These are phyloP conservation scores for Thunnus albacares DNA, from an alignment of 2,797 vertebrate genomes.

Conservation along the genomic window DNA sequence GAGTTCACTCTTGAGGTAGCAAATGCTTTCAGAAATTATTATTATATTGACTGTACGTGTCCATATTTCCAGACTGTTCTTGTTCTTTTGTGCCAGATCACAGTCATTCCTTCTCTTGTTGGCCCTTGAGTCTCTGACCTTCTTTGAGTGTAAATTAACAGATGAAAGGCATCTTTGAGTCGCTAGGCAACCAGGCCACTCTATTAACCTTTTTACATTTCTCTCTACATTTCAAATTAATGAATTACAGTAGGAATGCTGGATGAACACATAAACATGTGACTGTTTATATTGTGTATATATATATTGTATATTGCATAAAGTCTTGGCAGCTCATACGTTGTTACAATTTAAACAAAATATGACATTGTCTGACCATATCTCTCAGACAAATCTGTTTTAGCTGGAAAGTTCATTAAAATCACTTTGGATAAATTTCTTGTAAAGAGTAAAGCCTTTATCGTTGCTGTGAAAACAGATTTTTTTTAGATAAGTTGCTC, in stretches of 20 bases:
- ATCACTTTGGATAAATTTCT: slow-evolving; percentile 3
- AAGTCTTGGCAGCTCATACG: too few species aligned
- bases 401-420: neutral
- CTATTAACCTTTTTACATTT: slow-evolving; percentile 51
- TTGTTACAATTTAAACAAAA: too few species aligned
- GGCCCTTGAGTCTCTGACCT: slow-evolving; percentile 49
- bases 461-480: neutral
- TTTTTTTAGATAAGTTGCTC: slow-evolving; percentile 10
- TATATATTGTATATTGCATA: too few species aligned
- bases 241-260: slow-evolving; percentile 11
- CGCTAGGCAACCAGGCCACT: slow-evolving; percentile 65
- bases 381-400: too few species aligned
- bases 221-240: slow-evolving; percentile 31
- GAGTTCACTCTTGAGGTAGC: neutral
- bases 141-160: slow-evolving; percentile 74
- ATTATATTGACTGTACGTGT: slow-evolving; percentile 2
- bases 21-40: neutral
- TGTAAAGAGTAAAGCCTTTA: neutral
- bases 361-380: too few species aligned
- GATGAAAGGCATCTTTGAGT: slow-evolving; percentile 61
- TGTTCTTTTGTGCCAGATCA: slow-evolving; percentile 38
- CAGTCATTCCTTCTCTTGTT: slow-evolving; percentile 19
- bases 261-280: slow-evolving; percentile 1
- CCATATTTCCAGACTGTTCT: slow-evolving; percentile 6
- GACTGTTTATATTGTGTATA: neutral